A percentile compares a stretch with the other conserved stretches of the same genome.
phyloP scores from a whole-genome alignment of 1,140 invertebrate species.

The Frieseomelitta varia region DNA sequence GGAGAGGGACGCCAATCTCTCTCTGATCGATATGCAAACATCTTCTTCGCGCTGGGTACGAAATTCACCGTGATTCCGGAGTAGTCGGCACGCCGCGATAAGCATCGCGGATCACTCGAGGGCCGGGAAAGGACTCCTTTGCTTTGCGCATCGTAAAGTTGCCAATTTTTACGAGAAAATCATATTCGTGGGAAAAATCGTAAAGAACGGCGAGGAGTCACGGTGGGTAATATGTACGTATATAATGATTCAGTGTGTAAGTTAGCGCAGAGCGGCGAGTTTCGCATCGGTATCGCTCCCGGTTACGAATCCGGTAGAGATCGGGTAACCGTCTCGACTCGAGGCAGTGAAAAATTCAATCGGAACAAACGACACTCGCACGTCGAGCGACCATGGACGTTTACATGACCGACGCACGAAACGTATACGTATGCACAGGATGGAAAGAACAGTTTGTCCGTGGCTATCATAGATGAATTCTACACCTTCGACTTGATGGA shows the following conservation, averaged over 20 bases:
- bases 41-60: background rate
- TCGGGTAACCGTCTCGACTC: background rate
- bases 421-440: background rate
- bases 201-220: background rate
- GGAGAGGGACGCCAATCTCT: background rate
- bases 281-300: conserved; percentile 2
- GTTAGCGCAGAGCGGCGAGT: background rate
- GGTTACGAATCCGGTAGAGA: background rate
- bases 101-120: conserved; percentile 5
- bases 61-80: conserved; percentile 22
- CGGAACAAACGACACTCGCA: background rate
- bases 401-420: background rate
- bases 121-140: background rate
- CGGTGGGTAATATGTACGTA: background rate
- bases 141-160: background rate
- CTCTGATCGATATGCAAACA: conserved; percentile 33
- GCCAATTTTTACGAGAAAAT: background rate
- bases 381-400: background rate
- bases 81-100: conserved; percentile 18
- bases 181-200: conserved; percentile 15
- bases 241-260: background rate
- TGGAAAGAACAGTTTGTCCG: too few relatives aligned
- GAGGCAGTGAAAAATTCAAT: background rate
- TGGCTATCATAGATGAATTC: too few relatives aligned
- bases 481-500: too few relatives aligned